phyloP scores from a whole-genome alignment of 2,797 vertebrate species.

The Macrochelys suwanniensis region DNA sequence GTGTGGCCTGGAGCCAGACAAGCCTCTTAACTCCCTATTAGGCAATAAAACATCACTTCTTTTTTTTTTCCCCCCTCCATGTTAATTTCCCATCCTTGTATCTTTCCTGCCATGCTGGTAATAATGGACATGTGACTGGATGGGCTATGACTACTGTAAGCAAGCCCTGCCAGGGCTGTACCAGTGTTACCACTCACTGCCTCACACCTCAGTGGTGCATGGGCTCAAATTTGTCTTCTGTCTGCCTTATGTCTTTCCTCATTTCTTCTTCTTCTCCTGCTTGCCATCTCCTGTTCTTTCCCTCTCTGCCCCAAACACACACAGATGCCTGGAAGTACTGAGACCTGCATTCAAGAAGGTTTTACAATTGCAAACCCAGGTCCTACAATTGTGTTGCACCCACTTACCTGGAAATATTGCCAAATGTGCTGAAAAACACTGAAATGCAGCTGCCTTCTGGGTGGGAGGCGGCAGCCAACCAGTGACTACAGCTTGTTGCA shows the following conservation, averaged over 20 bases:
- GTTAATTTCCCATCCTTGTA: not conserved
- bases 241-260: not conserved
- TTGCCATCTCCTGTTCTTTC: not conserved
- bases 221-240: not conserved
- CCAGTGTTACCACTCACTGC: not conserved
- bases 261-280: not conserved
- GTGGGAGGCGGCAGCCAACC: not conserved
- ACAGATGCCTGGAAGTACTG: not conserved
- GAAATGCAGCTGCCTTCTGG: not conserved
- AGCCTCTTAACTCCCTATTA: slow-evolving; percentile 52
- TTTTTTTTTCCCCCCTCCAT: not conserved
- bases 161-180: not conserved
- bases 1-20: slow-evolving; percentile 21
- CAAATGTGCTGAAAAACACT: not conserved
- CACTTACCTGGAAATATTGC: not conserved
- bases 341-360: not conserved
- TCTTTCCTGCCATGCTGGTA: not conserved
- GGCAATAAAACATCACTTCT: slow-evolving; percentile 39
- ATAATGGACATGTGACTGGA: not conserved
- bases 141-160: not conserved
- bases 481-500: not conserved
- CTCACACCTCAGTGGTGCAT: not conserved
- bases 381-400: not conserved
- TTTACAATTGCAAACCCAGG: not conserved
- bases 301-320: not conserved